These are phyloP conservation scores for Euwallacea fornicatus DNA, from an alignment of 1,140 invertebrate species.

Conservation along the genomic window DNA sequence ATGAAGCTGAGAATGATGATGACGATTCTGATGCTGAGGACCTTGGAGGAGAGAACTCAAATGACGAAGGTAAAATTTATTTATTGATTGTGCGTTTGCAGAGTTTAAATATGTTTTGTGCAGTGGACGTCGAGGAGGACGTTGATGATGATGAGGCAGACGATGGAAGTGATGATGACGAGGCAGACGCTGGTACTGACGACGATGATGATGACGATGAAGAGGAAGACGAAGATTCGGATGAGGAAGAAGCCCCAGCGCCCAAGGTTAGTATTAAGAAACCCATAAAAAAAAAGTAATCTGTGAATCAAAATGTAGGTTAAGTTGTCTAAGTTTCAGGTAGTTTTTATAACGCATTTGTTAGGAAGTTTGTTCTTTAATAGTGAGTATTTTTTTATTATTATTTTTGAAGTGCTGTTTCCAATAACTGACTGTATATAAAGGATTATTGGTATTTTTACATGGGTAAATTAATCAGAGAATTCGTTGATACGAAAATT, in stretches of 20 bases:
- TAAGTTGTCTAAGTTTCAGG: conserved; percentile 11
- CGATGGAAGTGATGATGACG: conserved; percentile 31
- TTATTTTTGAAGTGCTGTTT: not conserved
- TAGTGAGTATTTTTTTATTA: not conserved
- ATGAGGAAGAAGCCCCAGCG: conserved; percentile 27
- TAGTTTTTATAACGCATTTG: conserved; percentile 9
- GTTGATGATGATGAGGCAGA: conserved; percentile 24
- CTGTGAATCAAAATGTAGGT: conserved; percentile 16
- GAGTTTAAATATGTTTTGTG: not conserved
- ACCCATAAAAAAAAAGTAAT: conserved; percentile 43
- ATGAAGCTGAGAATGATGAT: conserved; percentile 27
- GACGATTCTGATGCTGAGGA: conserved; percentile 28
- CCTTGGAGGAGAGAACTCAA: conserved; percentile 19
- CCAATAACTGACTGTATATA: no score
- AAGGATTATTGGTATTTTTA: no score
- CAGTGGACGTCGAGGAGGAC: conserved; percentile 16
- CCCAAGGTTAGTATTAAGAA: conserved; percentile 43
- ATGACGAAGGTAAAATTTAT: conserved; percentile 9
- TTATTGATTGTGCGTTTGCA: conserved; percentile 18
- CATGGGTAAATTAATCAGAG: no score
- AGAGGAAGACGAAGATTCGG: conserved; percentile 40
- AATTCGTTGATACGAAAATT: no score
- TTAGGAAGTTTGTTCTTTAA: not conserved
- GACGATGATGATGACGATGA: conserved; percentile 40
- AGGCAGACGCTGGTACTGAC: conserved; percentile 38